Percentiles rank a stretch among this genome's conserved stretches.
Conservation (phyloP, 2,888 invertebrate genomes). For the Desoria tigrina region DNA sequence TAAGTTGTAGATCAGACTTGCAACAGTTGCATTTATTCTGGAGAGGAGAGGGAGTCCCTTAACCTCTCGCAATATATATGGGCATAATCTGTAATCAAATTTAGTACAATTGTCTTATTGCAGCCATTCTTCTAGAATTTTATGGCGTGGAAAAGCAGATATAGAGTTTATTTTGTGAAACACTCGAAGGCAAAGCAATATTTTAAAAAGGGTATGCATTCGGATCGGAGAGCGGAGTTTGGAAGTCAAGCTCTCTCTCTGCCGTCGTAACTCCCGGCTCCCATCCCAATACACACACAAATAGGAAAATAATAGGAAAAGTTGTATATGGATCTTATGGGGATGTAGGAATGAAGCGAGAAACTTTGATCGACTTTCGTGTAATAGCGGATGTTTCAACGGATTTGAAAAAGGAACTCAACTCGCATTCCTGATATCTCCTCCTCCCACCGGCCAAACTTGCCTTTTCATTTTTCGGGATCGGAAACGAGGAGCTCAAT, state of each 20-base stretch:
- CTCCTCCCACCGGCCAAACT: conserved; percentile 21
- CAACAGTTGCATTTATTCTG: conserved; percentile 54
- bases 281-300: conserved; percentile 20
- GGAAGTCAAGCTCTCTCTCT: no score
- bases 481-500: conserved; percentile 34
- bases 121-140: conserved; percentile 54
- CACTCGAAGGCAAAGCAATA: conserved; percentile 54
- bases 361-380: conserved; percentile 55
- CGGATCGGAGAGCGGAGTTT: conserved; percentile 18
- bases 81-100: conserved; percentile 56
- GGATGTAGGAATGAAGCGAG: conserved; percentile 30
- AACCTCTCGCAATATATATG: conserved; percentile 55
- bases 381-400: conserved; percentile 55
- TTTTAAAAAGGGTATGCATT: conserved; percentile 54
- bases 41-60: conserved; percentile 48
- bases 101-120: conserved; percentile 55
- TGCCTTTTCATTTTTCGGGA: conserved; percentile 25
- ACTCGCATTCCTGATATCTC: conserved; percentile 32
- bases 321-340: conserved; percentile 3
- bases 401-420: conserved; percentile 50
- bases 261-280: conserved; percentile 21
- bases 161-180: conserved; percentile 56
- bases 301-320: conserved; percentile 19
- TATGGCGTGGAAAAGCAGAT: conserved; percentile 56
- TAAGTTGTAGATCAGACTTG: conserved; percentile 48